Conservation (phyloP, 2,113 vertebrate species). For the Mustelus asterias region DNA sequence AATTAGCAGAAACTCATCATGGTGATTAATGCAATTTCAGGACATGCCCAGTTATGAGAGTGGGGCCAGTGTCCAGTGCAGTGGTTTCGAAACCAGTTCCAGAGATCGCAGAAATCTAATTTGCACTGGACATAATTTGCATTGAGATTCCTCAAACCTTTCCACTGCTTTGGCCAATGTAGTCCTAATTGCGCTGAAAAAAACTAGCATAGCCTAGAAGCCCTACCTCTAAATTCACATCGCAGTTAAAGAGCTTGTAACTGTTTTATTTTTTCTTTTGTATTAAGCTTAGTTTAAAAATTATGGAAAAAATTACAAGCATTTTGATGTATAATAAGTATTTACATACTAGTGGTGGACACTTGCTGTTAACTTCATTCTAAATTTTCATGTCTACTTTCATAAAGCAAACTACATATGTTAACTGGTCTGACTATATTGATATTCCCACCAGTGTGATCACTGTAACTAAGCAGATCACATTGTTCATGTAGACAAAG, state of each 20-base stretch:
- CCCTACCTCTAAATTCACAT: background rate
- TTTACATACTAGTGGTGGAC: background rate
- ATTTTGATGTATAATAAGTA: background rate
- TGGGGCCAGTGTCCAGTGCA: no score
- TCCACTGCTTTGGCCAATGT: no score
- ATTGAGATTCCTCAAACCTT: no score
- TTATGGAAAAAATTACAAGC: background rate
- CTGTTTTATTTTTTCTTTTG: background rate
- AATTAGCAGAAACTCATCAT: no score
- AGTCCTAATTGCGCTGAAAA: no score
- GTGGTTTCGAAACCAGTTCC: no score
- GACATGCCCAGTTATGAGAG: no score
- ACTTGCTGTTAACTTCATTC: background rate
- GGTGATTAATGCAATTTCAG: no score
- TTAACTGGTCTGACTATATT: background rate
- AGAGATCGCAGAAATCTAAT: no score
- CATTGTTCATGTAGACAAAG: background rate
- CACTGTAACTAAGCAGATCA: background rate
- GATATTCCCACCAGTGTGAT: background rate
- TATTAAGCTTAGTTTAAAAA: background rate
- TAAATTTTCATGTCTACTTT: background rate
- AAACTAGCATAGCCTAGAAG: background rate
- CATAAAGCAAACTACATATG: background rate
- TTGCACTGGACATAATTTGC: no score
- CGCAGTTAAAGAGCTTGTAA: background rate